A percentile compares a stretch with the other conserved stretches of the same genome.
Evolutionary conservation across 1,140 invertebrate species (phyloP).

Genomic region (Drosophila setifemur): DNA sequence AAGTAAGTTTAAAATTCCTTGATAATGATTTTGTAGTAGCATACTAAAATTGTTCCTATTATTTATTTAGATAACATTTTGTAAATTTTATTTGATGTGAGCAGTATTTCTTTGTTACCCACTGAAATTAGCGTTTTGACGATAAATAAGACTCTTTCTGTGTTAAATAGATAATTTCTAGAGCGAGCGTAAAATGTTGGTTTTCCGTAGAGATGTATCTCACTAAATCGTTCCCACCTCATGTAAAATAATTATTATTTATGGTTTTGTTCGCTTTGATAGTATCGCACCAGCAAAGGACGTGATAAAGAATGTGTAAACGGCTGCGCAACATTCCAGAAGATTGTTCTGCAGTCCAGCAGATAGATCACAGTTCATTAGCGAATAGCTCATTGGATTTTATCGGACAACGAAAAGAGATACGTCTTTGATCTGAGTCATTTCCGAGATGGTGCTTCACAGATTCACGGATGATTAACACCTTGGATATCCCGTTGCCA

Average conservation of each 20-base stretch:
- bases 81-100: no score
- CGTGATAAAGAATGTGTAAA: slow-evolving; percentile 23
- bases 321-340: not conserved
- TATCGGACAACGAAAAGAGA: slow-evolving; percentile 37
- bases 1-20: no score
- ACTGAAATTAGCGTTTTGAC: no score
- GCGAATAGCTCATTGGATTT: slow-evolving; percentile 56
- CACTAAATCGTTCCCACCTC: not conserved
- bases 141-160: no score
- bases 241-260: not conserved
- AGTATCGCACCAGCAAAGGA: slow-evolving; percentile 12
- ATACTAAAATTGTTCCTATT: no score
- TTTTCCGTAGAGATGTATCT: no score
- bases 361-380: slow-evolving; percentile 45
- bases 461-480: slow-evolving; percentile 68
- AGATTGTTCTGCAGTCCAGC: not conserved
- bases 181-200: no score
- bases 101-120: no score
- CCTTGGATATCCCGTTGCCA: slow-evolving; percentile 5
- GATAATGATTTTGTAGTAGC: no score
- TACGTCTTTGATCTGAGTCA: slow-evolving; percentile 50
- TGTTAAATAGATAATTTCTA: no score
- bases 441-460: slow-evolving; percentile 3
- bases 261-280: slow-evolving; percentile 7
- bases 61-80: no score